phyloP scores from a whole-genome alignment of 2,113 vertebrate genomes.

The Pungitius pungitius region DNA sequence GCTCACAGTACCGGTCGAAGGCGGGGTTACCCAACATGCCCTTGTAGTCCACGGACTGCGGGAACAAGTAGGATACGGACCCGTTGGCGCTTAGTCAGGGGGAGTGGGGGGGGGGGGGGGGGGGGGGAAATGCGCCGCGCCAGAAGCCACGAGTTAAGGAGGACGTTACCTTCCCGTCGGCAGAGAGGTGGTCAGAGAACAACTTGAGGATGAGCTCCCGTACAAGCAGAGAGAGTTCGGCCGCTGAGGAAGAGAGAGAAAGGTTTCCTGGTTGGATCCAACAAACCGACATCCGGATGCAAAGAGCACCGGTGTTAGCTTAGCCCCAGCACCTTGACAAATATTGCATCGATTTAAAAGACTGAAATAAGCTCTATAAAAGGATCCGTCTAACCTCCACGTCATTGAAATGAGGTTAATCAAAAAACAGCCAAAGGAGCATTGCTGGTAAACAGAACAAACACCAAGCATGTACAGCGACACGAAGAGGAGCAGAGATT shows the following conservation, averaged over 20 bases:
- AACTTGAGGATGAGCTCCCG: constrained; percentile 81
- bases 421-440: too few species aligned
- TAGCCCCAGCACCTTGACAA: not conserved
- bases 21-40: constrained; percentile 71
- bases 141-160: not conserved
- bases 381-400: not conserved
- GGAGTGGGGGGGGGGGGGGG: too few species aligned
- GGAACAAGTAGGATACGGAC: not conserved
- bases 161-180: constrained; percentile 82
- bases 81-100: too few species aligned
- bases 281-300: not conserved
- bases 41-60: constrained; percentile 82
- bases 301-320: not conserved
- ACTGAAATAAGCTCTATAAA: not conserved
- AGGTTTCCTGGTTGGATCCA: not conserved
- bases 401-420: constrained; percentile 1
- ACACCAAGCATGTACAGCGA: not conserved
- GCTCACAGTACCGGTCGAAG: constrained; percentile 78
- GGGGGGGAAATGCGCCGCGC: not conserved
- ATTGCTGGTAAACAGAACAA: not conserved
- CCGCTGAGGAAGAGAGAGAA: constrained; percentile 56
- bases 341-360: not conserved
- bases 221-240: constrained; percentile 77
- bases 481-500: not conserved
- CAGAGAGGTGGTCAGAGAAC: constrained; percentile 81